phyloP scores from a whole-genome alignment of 2,888 invertebrate species.

The Cylloceria caligata region DNA sequence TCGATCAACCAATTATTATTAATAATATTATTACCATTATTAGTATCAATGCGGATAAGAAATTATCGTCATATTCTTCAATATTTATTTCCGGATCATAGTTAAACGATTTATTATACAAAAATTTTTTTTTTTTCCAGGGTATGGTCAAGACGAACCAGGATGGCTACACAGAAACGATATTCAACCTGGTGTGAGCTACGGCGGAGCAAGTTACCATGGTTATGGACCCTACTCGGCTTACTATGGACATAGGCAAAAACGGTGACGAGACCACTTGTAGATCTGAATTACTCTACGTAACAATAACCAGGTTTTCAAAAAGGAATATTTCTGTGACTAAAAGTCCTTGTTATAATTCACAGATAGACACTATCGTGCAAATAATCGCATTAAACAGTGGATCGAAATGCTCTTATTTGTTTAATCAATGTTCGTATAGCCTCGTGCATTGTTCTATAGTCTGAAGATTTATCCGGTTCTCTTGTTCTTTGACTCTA shows the following conservation, averaged over 20 bases:
- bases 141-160: slow-evolving; percentile 80
- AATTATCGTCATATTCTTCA: not conserved
- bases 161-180: slow-evolving; percentile 82
- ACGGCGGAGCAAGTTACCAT: slow-evolving; percentile 69
- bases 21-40: not conserved
- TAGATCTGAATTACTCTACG: not conserved
- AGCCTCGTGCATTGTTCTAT: not conserved
- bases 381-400: slow-evolving; percentile 35
- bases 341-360: slow-evolving; percentile 9
- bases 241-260: slow-evolving; percentile 69
- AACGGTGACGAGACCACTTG: slow-evolving; percentile 59
- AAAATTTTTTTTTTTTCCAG: slow-evolving; percentile 67
- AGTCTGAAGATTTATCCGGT: not conserved
- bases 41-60: not conserved
- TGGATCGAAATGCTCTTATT: slow-evolving; percentile 37
- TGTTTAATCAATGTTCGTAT: slow-evolving; percentile 20
- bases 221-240: slow-evolving; percentile 68
- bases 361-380: slow-evolving; percentile 11
- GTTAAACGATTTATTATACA: not conserved
- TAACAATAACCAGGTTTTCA: slow-evolving; percentile 11
- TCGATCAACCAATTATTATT: slow-evolving; percentile 34
- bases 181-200: slow-evolving; percentile 65
- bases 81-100: not conserved
- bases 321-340: not conserved
- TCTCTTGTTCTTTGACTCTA: not conserved